Evolutionary conservation across 2,113 vertebrate genomes (phyloP), one percentile per base, ranked within the genome.

Genomic region (Triplophysa rosa): DNA sequence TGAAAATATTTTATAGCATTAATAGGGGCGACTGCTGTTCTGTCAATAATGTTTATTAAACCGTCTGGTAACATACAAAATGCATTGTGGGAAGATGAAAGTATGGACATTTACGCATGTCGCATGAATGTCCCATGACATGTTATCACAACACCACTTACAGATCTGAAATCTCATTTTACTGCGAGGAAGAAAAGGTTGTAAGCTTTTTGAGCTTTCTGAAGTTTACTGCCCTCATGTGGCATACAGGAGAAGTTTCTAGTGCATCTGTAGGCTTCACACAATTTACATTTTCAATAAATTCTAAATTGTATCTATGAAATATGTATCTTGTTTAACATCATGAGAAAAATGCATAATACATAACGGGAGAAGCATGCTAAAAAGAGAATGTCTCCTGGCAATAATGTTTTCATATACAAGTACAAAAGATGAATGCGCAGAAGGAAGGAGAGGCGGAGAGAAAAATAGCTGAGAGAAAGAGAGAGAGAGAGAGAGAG

Each of bases 141-240:
- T 54, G 62, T 54, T 45, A 54, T 33, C 42, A 49, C 59, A 76
- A 62, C 7, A 1, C 10, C 73, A 76, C 61, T 54, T n/a, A 19
- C 40, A 74, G 37, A 76, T 49, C 65, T 76, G 24, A n/a, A n/a
- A 77, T 77, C 62, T 33, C 62, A 65, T 49, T 77, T 77, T 45
- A 64, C 73, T 52, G 45, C 23, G 54, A 52, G 58, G 33, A 65
- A 26, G 11, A 52, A 45, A 65, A 54, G 73, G 73, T 65, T 26
- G 54, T 14, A 19, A 21, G 33, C 5, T 37, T 37, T 26, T 9
- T 74, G n/a, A 6, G 33, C 58, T 59, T 67, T 47, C 16, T 76
- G 24, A 64, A 64, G 73, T 24, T 11, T 21, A 37, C 9, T 24
- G 42, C 42, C 61, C 62, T 17, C 73, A 16, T 19, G 9, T 77